Conservation (phyloP, 2,797 vertebrate species). For the Leptatherina wallacei region DNA sequence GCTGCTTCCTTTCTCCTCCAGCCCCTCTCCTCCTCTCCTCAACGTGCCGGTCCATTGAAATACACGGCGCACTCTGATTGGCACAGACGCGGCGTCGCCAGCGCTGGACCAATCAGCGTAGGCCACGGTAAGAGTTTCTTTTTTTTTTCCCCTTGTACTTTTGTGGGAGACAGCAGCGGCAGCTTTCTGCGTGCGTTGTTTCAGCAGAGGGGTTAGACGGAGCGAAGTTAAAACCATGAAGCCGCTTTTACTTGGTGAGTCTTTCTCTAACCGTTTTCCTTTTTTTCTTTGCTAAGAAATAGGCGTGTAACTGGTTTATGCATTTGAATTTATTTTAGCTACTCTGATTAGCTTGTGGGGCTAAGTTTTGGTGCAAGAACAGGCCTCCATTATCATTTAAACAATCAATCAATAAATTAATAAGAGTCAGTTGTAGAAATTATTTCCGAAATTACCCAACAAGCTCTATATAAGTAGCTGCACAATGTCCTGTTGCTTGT, state of each 20-base stretch:
- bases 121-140: slow-evolving; percentile 80
- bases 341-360: slow-evolving; percentile 41
- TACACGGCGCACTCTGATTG: slow-evolving; percentile 86
- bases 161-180: slow-evolving; percentile 41
- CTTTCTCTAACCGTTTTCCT: not conserved
- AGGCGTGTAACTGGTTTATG: rapidly evolving
- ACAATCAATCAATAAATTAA: slow-evolving; percentile 19
- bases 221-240: slow-evolving; percentile 55
- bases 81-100: slow-evolving; percentile 31
- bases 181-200: slow-evolving; percentile 17
- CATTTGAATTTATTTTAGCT: not conserved
- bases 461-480: not conserved
- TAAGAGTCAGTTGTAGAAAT: not conserved
- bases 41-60: slow-evolving; percentile 27
- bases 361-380: slow-evolving; percentile 39
- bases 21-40: slow-evolving; percentile 5
- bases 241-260: slow-evolving; percentile 73
- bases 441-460: not conserved
- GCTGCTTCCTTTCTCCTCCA: not conserved
- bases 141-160: slow-evolving; percentile 37
- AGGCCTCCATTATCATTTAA: slow-evolving; percentile 46
- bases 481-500: rapidly evolving
- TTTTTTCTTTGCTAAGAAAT: rapidly evolving
- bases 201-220: slow-evolving; percentile 10
- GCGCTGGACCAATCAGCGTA: slow-evolving; percentile 78